A percentile compares a stretch with the other conserved stretches of the same genome.
Evolutionary conservation across 2,113 vertebrate species (phyloP).

Genomic region (Hyperopisus bebe): DNA sequence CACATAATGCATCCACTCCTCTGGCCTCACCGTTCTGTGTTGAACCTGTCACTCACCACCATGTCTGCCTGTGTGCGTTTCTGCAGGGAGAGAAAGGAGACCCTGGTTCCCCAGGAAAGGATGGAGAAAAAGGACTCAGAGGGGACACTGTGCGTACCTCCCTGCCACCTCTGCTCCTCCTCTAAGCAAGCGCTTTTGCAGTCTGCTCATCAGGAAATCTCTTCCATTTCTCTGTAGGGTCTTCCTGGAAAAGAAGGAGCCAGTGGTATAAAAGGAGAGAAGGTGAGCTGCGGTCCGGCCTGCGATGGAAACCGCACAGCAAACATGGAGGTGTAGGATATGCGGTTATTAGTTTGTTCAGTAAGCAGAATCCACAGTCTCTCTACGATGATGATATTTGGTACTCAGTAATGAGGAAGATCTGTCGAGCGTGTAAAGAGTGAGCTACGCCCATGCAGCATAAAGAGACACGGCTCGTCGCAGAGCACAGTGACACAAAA

Average conservation of each 20-base stretch:
- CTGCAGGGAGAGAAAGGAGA: constrained; percentile 65
- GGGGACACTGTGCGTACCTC: constrained; percentile 70
- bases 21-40: not conserved
- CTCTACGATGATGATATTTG: not conserved
- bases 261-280: constrained; percentile 65
- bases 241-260: constrained; percentile 56
- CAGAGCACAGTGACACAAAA: not conserved
- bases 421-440: not conserved
- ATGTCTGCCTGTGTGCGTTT: constrained; percentile 40
- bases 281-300: constrained; percentile 49
- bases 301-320: not conserved
- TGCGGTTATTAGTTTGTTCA: not conserved
- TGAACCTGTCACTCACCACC: not conserved
- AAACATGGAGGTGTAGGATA: not conserved
- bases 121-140: constrained; percentile 63
- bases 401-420: not conserved
- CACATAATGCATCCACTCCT: not conserved
- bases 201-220: constrained; percentile 45
- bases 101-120: constrained; percentile 53
- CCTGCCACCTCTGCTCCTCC: not conserved
- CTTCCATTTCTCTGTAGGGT: constrained; percentile 55
- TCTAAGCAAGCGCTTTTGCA: constrained; percentile 39
- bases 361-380: not conserved
- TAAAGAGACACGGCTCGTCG: not conserved
- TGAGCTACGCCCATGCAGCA: not conserved